Evolutionary conservation across 2,113 vertebrate species (phyloP).

Genomic region (Leucoraja erinaceus): DNA sequence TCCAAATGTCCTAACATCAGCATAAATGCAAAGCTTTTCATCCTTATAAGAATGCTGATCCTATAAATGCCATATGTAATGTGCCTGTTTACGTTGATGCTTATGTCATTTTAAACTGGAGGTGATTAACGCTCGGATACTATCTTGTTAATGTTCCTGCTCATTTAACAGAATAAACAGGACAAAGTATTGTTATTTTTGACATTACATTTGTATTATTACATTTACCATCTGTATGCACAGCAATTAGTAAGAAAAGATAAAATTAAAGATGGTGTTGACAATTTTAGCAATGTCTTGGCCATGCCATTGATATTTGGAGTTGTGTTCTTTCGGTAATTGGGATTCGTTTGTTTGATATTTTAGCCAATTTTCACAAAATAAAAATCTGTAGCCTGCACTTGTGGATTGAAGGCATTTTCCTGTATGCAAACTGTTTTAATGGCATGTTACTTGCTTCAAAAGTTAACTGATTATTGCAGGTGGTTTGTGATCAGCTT

Average conservation of each 20-base stretch:
- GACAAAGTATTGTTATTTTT: not conserved
- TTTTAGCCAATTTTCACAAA: not conserved
- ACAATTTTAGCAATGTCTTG: not conserved
- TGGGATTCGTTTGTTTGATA: not conserved
- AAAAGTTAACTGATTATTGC: not conserved
- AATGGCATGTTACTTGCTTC: not conserved
- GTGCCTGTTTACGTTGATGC: no score
- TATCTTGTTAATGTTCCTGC: not conserved
- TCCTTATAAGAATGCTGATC: no score
- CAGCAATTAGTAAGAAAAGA: not conserved
- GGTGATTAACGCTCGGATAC: not conserved
- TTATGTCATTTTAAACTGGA: not conserved
- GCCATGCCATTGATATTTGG: not conserved
- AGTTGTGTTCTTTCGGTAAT: not conserved
- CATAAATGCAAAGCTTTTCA: no score
- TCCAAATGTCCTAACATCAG: no score
- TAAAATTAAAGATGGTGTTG: not conserved
- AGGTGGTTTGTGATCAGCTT: not conserved
- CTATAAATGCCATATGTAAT: no score
- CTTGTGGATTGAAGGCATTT: not conserved
- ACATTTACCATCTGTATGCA: not conserved
- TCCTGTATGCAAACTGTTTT: not conserved
- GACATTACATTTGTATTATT: not conserved
- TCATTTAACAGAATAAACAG: not conserved
- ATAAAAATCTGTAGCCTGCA: not conserved